These are phyloP conservation scores for Cinclus mexicanus DNA, from an alignment of 2,113 vertebrate species.

Conservation along the genomic window DNA sequence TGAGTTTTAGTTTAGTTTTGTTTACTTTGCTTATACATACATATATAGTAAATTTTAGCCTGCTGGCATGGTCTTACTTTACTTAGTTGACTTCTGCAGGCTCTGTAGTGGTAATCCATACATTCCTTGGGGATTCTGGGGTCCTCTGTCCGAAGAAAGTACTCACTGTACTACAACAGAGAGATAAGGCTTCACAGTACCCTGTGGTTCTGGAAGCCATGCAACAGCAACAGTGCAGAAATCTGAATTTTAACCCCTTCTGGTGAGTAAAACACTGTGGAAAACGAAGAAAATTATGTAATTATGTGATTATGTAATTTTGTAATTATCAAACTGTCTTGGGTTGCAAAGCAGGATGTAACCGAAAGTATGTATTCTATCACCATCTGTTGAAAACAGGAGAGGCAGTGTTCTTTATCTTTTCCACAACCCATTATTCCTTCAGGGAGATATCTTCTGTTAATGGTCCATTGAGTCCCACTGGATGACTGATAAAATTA, in stretches of 20 bases:
- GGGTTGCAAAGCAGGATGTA: no score
- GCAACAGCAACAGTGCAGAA: neutral
- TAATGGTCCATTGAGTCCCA: no score
- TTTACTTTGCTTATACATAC: neutral
- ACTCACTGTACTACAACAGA: neutral
- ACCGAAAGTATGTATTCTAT: no score
- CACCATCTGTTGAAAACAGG: no score
- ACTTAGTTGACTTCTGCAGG: neutral
- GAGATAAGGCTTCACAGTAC: fast-evolving
- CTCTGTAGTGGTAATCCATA: neutral
- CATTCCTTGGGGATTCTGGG: neutral
- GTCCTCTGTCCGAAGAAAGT: neutral
- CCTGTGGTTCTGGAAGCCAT: neutral
- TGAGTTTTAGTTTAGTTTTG: neutral
- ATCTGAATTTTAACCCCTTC: neutral
- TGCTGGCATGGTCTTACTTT: neutral
- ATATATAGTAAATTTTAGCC: neutral
- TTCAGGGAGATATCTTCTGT: no score
- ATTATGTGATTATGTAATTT: neutral
- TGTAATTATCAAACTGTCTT: neutral
- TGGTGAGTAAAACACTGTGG: neutral
- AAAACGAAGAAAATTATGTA: neutral
- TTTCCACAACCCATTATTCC: no score
- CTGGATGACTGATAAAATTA: no score
- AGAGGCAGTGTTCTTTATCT: no score